phyloP scores from a whole-genome alignment of 2,113 vertebrate genomes.

The Columba janthina region DNA sequence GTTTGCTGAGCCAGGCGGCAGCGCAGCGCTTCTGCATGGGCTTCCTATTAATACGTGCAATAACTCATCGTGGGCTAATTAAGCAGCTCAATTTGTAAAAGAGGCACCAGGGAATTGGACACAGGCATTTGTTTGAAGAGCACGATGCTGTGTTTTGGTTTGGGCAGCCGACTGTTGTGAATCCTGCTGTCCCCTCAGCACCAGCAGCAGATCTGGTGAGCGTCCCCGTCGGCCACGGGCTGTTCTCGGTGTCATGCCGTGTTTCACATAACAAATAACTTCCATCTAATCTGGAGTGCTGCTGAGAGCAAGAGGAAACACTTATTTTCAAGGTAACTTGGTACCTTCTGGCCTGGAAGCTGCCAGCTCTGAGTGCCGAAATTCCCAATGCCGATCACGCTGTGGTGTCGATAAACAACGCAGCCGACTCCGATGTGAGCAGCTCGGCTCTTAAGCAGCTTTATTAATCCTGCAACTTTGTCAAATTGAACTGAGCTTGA shows the following conservation, averaged over 20 bases:
- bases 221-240: not conserved
- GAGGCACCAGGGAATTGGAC: not conserved
- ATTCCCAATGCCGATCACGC: rapidly evolving
- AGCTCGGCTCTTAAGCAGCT: not conserved
- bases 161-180: not conserved
- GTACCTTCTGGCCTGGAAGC: not conserved
- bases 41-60: not conserved
- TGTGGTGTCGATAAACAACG: rapidly evolving
- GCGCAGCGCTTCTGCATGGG: not conserved
- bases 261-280: not conserved
- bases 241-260: rapidly evolving
- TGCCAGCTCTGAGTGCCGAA: rapidly evolving
- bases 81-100: not conserved
- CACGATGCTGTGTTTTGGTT: not conserved
- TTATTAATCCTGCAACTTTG: not conserved
- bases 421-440: not conserved
- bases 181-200: not conserved
- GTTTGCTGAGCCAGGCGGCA: not conserved
- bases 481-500: not conserved
- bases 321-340: not conserved
- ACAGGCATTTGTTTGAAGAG: not conserved
- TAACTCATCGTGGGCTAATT: not conserved
- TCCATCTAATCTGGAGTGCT: not conserved
- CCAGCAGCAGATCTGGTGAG: rapidly evolving
- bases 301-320: not conserved